phyloP scores from a whole-genome alignment of 1,140 invertebrate genomes.

The Eubasilissa regina region DNA sequence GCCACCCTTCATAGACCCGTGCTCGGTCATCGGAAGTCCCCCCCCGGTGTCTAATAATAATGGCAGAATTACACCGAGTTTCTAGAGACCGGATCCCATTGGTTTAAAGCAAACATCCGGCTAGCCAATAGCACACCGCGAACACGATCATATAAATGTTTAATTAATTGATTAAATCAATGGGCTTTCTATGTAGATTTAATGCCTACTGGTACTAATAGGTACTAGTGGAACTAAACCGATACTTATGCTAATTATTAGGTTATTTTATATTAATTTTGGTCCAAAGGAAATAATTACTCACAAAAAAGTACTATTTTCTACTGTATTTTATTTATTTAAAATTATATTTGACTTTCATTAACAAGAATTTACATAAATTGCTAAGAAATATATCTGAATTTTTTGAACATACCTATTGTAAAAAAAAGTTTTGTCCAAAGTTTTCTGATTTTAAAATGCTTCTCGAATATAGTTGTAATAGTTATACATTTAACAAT shows the following conservation, averaged over 20 bases:
- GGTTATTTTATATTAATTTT: neutral
- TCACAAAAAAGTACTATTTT: neutral
- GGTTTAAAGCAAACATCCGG: neutral
- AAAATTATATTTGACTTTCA: no score
- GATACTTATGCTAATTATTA: neutral
- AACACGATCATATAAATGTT: neutral
- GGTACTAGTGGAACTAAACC: neutral
- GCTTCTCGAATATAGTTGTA: no score
- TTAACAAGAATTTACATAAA: no score
- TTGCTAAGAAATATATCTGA: no score
- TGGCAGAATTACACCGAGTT: neutral
- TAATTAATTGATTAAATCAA: slow-evolving; percentile 36
- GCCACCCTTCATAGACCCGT: slow-evolving; percentile 1
- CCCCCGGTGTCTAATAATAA: neutral
- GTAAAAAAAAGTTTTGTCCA: no score
- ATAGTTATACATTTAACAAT: no score
- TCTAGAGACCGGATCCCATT: neutral
- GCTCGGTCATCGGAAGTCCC: slow-evolving; percentile 10
- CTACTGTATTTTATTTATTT: neutral
- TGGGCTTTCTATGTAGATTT: slow-evolving; percentile 30
- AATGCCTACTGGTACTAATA: neutral
- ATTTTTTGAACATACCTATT: no score
- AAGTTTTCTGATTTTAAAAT: no score
- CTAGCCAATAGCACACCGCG: neutral
- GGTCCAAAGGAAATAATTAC: neutral